Percentiles rank a stretch among this genome's conserved stretches.
phyloP scores from a whole-genome alignment of 35 echinoderm and acorn worm genomes.

The Stichopus chloronotus region DNA sequence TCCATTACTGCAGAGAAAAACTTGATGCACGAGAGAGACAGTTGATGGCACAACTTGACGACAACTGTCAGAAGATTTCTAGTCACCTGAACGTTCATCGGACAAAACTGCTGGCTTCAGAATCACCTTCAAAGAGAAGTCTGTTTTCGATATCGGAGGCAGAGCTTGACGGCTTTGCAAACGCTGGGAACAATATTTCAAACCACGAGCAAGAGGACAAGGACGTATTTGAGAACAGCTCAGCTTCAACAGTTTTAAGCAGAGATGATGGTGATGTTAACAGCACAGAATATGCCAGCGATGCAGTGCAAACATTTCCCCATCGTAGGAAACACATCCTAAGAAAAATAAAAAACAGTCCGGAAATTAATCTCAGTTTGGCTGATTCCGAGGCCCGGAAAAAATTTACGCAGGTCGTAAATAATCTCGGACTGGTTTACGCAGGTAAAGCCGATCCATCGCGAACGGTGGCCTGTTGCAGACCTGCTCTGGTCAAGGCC shows the following conservation, averaged over 20 bases:
- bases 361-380: conserved; percentile 62
- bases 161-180: background rate
- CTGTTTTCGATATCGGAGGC: conserved; percentile 54
- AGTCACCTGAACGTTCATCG: conserved; percentile 65
- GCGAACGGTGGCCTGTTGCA: conserved; percentile 63
- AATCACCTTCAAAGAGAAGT: conserved; percentile 41
- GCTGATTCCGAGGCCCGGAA: conserved; percentile 26
- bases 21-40: conserved; percentile 60
- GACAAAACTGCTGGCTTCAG: conserved; percentile 44
- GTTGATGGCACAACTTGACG: conserved; percentile 60
- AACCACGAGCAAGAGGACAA: conserved; percentile 33
- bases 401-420: conserved; percentile 67
- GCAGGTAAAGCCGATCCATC: conserved; percentile 83
- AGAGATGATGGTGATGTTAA: background rate
- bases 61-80: conserved; percentile 57
- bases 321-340: conserved; percentile 47
- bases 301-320: conserved; percentile 9
- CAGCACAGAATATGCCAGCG: background rate
- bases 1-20: conserved; percentile 63
- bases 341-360: conserved; percentile 50
- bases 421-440: conserved; percentile 78
- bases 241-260: background rate
- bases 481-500: conserved; percentile 81
- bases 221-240: background rate
- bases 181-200: background rate